A percentile compares a stretch with the other conserved stretches of the same genome.
Evolutionary conservation across 2,888 invertebrate species (phyloP).

Genomic region (Polydesmus complanatus): DNA sequence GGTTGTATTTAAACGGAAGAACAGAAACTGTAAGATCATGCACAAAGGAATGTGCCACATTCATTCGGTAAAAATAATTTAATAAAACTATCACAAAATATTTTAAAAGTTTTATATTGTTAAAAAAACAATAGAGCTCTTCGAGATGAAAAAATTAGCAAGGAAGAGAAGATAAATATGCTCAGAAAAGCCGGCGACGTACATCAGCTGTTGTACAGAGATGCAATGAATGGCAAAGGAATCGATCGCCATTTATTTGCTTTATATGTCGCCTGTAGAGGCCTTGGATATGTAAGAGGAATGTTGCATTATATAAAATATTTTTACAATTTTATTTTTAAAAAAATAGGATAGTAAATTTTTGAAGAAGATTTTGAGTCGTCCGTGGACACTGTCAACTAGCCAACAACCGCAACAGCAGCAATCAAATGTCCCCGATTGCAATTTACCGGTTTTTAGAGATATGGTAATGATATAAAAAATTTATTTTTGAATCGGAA

Average conservation of each 20-base stretch:
- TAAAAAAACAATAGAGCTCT: constrained; percentile 28
- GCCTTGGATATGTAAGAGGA: constrained; percentile 35
- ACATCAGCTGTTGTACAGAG: constrained; percentile 35
- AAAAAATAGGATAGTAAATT: constrained; percentile 33
- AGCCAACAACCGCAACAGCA: constrained; percentile 40
- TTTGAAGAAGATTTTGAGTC: constrained; percentile 33
- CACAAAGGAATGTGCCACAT: constrained; percentile 31
- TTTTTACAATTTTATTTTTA: neutral
- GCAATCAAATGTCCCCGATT: constrained; percentile 31
- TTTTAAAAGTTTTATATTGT: constrained; percentile 7
- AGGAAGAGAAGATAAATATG: constrained; percentile 30
- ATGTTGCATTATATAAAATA: neutral
- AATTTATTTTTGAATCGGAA: constrained; percentile 1
- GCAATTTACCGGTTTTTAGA: constrained; percentile 32
- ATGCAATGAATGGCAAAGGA: constrained; percentile 38
- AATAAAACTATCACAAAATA: neutral
- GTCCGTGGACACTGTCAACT: constrained; percentile 39
- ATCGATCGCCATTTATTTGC: constrained; percentile 39
- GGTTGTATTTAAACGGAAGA: constrained; percentile 35
- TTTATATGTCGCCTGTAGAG: constrained; percentile 36
- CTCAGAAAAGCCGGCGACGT: constrained; percentile 30
- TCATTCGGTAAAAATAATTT: constrained; percentile 31
- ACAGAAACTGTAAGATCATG: constrained; percentile 39
- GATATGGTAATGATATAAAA: constrained; percentile 29
- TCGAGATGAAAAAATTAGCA: constrained; percentile 25